phyloP scores from a whole-genome alignment of 1,140 invertebrate species.

The Epicauta chinensis region DNA sequence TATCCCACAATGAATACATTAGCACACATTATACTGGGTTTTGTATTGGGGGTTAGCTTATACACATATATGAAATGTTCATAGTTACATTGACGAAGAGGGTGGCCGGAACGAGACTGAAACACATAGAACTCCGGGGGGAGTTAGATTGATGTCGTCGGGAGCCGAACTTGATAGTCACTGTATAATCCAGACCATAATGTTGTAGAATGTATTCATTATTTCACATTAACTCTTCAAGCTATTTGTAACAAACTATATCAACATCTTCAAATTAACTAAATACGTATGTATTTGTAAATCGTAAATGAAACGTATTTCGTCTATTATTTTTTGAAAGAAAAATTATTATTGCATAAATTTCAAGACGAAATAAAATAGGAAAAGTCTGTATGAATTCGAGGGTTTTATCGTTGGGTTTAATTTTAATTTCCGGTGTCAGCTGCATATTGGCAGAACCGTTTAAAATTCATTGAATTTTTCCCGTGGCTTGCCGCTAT shows the following conservation, averaged over 20 bases:
- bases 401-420: background rate
- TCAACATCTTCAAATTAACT: too few species aligned
- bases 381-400: too few species aligned
- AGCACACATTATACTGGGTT: conserved; percentile 14
- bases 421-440: conserved; percentile 20
- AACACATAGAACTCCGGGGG: conserved; percentile 9
- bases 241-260: conserved; percentile 34
- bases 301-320: too few species aligned
- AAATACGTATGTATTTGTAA: too few species aligned
- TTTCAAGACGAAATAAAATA: too few species aligned
- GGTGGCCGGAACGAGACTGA: conserved; percentile 3
- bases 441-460: conserved; percentile 23
- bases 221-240: conserved; percentile 39
- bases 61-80: conserved; percentile 6
- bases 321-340: too few species aligned
- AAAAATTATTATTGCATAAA: too few species aligned
- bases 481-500: conserved; percentile 20
- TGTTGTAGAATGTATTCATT: conserved; percentile 43
- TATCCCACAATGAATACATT: conserved; percentile 18
- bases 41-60: conserved; percentile 1
- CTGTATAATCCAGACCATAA: conserved; percentile 42
- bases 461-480: conserved; percentile 33
- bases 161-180: conserved; percentile 39
- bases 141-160: conserved; percentile 37
- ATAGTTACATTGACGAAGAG: conserved; percentile 9